Conservation (phyloP, 2,797 vertebrate genomes). For the Hippocampus kuda region DNA sequence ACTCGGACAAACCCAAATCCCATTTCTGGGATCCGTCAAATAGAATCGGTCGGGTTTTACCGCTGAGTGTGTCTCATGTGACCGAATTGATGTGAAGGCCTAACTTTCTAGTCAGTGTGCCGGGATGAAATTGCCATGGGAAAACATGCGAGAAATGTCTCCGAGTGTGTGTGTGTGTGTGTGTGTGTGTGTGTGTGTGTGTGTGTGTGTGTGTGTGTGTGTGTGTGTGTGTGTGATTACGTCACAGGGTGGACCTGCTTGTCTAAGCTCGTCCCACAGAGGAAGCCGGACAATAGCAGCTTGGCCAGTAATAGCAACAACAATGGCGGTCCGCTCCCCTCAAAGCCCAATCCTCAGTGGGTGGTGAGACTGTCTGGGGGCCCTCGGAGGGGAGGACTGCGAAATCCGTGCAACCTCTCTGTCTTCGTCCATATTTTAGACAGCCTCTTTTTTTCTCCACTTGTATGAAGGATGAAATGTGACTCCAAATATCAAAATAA, state of each 20-base stretch:
- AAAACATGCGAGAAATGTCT: constrained; percentile 56
- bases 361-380: constrained; percentile 52
- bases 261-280: constrained; percentile 48
- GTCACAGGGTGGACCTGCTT: constrained; percentile 57
- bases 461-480: not conserved
- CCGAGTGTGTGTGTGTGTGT: constrained; percentile 32
- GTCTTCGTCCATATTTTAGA: constrained; percentile 9
- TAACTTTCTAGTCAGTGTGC: not conserved
- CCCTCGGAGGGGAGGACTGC: constrained; percentile 27
- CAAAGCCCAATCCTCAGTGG: constrained; percentile 55
- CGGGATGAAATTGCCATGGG: constrained; percentile 47
- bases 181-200: constrained; percentile 29
- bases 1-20: too few relatives aligned
- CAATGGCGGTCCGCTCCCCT: constrained; percentile 54
- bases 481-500: not conserved
- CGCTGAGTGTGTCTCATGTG: not conserved
- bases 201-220: constrained; percentile 32
- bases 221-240: constrained; percentile 35
- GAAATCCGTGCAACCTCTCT: constrained; percentile 10
- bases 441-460: not conserved
- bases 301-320: constrained; percentile 53
- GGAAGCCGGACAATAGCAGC: constrained; percentile 64
- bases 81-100: not conserved
- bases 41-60: not conserved
- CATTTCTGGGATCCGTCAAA: not conserved